A percentile compares a stretch with the other conserved stretches of the same genome.
These are phyloP conservation scores for Ibycter americanus DNA, from an alignment of 2,797 vertebrate genomes.

Conservation along the genomic window DNA sequence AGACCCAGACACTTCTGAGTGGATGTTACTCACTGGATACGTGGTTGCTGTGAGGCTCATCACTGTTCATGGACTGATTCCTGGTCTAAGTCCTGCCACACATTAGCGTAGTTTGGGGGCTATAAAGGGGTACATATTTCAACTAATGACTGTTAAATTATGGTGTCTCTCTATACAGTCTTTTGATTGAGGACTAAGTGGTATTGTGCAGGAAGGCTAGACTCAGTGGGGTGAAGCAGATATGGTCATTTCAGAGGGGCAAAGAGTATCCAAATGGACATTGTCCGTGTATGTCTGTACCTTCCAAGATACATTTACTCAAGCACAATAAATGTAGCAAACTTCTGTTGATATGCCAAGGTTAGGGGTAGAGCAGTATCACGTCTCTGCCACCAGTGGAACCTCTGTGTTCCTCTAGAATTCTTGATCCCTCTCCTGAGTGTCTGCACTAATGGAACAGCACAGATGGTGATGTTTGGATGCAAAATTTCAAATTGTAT, in stretches of 20 bases:
- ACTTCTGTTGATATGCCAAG: background rate
- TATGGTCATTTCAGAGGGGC: background rate
- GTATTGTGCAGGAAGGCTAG: background rate
- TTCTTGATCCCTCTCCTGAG: background rate
- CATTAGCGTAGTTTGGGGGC: background rate
- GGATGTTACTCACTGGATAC: background rate
- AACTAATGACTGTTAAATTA: background rate
- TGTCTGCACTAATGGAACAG: background rate
- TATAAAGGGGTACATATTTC: background rate
- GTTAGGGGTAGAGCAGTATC: background rate
- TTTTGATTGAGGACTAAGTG: background rate
- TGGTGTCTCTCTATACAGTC: background rate
- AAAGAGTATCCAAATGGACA: background rate
- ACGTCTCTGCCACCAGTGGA: background rate
- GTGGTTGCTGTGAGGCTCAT: background rate
- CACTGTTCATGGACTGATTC: background rate
- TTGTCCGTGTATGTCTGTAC: accelerated
- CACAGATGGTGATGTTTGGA: background rate
- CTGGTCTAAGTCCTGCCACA: background rate
- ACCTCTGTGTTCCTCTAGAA: background rate
- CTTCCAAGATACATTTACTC: background rate
- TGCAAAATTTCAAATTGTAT: background rate
- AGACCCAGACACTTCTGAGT: background rate
- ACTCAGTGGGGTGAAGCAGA: background rate
- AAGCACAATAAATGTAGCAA: background rate